Base-by-base conservation (phyloP, 2,797 vertebrate genomes). In the Gobio occitaniae region DNA sequence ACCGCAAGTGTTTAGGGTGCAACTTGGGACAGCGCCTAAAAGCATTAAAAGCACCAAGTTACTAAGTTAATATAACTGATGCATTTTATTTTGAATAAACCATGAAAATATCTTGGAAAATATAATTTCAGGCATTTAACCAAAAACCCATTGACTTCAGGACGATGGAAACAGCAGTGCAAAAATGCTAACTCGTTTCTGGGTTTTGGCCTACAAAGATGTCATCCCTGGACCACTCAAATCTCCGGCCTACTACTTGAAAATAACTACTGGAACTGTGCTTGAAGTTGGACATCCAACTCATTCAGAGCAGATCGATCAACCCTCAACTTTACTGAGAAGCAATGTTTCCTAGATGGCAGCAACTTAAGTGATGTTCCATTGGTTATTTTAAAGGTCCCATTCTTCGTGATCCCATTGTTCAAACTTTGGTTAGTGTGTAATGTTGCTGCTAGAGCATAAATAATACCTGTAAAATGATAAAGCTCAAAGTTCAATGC, bases 341-440 rank as follows among this genome's bases (percentile, higher is more conserved):
- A 70, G 19, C 38, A 9, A 3, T 1, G 1, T 71, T 48, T 71
- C 44, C 44, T 48, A 48, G 70, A 48, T 29, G 3, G 16, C n/a
- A 25, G 44, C 12, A 71, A 25, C n/a, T 74, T 17, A 6, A 52
- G 15, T 32, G n/a, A 32, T 7, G 8, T 74, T 74, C 8, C 8
- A 32, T 29, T 74, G 25, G 47, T 29, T 74, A 71, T 48, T 71
- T 69, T n/a, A n/a, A n/a, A n/a, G n/a, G n/a, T n/a, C n/a, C n/a
- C n/a, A n/a, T n/a, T n/a, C n/a, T n/a, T n/a, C n/a, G n/a, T n/a
- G n/a, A n/a, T n/a, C n/a, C n/a, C n/a, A n/a, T n/a, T n/a, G n/a
- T n/a, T n/a, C n/a, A n/a, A n/a, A n/a, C n/a, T n/a, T n/a, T n/a
- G n/a, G n/a, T n/a, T n/a, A n/a, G n/a, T n/a, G n/a, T n/a, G n/a